A percentile compares a stretch with the other conserved stretches of the same genome.
Evolutionary conservation across 2,113 vertebrate genomes (phyloP).

Genomic region (Macaca nemestrina): DNA sequence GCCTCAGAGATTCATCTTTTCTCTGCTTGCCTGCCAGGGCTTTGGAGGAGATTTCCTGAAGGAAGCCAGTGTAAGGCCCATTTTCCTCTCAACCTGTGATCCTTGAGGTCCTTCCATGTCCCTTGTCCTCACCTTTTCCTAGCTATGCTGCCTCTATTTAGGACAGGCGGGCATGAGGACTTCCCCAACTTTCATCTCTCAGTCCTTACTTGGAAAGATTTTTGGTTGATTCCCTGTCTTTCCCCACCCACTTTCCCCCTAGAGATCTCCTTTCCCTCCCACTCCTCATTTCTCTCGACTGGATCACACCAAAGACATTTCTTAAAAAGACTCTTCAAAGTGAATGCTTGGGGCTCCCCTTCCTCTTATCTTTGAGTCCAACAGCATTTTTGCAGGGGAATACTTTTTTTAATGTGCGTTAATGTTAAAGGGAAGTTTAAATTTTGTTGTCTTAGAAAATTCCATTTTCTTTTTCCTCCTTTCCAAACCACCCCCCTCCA

Average conservation of each 20-base stretch:
- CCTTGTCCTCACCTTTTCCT: neutral
- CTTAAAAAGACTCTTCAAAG: slow-evolving; percentile 37
- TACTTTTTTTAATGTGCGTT: neutral
- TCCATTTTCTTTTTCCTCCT: neutral
- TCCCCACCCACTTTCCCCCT: neutral
- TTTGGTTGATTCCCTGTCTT: neutral
- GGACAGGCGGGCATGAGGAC: neutral
- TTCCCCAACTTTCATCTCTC: neutral
- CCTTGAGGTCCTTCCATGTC: neutral
- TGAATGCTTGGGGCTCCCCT: neutral
- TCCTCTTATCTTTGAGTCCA: neutral
- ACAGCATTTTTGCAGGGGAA: neutral
- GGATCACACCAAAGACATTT: neutral
- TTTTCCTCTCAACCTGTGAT: neutral
- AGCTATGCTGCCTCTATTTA: neutral
- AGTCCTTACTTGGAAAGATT: neutral
- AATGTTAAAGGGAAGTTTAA: neutral
- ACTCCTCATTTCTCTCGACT: neutral
- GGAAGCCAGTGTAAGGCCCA: fast-evolving
- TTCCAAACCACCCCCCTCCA: neutral
- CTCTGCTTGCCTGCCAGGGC: neutral
- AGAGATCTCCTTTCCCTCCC: neutral
- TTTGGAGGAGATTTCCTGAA: neutral
- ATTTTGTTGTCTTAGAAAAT: neutral
- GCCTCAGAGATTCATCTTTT: neutral